Evolutionary conservation across 2,797 vertebrate species (phyloP).

Genomic region (Acrossocheilus wenchowensis): DNA sequence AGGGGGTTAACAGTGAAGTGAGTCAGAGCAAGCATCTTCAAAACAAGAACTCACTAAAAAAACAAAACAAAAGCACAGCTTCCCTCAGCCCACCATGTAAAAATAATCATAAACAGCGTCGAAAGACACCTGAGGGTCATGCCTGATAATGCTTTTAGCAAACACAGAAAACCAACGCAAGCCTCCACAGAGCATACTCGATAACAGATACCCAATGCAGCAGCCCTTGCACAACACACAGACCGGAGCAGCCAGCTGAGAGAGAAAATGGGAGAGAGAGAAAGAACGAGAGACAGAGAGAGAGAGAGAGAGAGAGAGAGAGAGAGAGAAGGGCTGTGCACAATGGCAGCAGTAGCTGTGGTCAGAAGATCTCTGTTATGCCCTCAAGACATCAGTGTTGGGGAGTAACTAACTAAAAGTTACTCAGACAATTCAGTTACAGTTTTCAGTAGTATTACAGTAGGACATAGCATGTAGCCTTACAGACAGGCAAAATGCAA

Average conservation of each 20-base stretch:
- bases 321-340: constrained; percentile 57
- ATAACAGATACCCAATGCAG: constrained; percentile 68
- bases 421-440: background rate
- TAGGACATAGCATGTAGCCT: background rate
- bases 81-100: constrained; percentile 58
- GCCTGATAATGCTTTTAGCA: constrained; percentile 67
- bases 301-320: background rate
- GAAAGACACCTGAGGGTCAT: constrained; percentile 64
- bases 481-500: background rate
- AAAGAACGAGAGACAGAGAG: background rate
- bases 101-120: constrained; percentile 18
- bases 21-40: constrained; percentile 53
- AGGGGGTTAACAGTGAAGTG: constrained; percentile 46
- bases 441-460: background rate
- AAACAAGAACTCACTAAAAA: constrained; percentile 60
- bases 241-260: constrained; percentile 73
- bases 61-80: constrained; percentile 60
- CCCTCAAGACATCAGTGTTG: constrained; percentile 33
- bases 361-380: constrained; percentile 52
- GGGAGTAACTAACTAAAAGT: background rate
- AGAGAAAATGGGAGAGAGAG: background rate
- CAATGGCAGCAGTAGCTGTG: constrained; percentile 66
- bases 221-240: constrained; percentile 76
- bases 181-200: constrained; percentile 65
- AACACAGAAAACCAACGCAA: constrained; percentile 37